Conservation (phyloP, 2,113 vertebrate genomes). For the Microcebus tavaratra region DNA sequence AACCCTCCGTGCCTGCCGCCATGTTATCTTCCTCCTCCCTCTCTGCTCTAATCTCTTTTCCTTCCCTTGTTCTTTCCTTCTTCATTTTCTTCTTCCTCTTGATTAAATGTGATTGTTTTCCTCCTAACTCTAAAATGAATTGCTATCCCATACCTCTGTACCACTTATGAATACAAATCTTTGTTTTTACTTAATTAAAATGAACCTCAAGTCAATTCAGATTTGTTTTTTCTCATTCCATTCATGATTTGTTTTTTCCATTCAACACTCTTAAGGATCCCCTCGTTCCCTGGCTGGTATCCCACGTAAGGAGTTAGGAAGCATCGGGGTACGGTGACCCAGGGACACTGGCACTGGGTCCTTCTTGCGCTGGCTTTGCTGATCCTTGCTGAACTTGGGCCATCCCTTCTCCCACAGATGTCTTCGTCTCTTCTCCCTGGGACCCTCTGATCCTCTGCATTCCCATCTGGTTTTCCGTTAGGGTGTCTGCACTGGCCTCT, state of each 20-base stretch:
- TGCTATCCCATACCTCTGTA: neutral
- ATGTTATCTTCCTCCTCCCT: neutral
- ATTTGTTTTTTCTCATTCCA: neutral
- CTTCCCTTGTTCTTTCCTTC: neutral
- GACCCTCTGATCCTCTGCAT: neutral
- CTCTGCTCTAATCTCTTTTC: neutral
- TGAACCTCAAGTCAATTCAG: neutral
- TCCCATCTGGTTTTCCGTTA: neutral
- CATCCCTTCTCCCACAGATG: neutral
- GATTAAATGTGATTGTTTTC: neutral
- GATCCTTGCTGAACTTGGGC: neutral
- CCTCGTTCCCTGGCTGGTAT: neutral
- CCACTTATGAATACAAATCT: neutral
- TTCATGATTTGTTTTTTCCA: neutral
- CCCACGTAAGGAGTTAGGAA: neutral
- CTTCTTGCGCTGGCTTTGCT: neutral
- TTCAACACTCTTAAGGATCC: too few species aligned
- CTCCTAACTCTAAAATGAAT: neutral
- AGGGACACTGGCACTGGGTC: neutral
- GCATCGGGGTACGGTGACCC: neutral
- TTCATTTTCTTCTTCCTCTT: neutral
- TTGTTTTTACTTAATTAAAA: neutral
- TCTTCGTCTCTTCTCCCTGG: neutral
- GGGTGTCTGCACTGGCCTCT: neutral
- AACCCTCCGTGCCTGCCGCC: neutral